Evolutionary conservation across 2,113 vertebrate species (phyloP).

Genomic region (Neolamprologus longior): DNA sequence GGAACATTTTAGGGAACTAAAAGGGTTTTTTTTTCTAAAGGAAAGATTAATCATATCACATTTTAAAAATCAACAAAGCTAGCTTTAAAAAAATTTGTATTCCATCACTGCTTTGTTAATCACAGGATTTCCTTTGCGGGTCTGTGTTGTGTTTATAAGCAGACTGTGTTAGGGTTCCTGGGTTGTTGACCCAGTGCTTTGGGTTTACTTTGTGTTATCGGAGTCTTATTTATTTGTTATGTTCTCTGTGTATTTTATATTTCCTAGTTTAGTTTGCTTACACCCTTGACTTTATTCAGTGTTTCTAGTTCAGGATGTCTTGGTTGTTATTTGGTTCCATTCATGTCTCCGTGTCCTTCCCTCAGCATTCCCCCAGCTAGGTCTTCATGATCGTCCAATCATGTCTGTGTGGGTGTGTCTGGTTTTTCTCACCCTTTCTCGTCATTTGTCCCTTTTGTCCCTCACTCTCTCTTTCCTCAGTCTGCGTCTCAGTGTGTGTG

Average conservation of each 20-base stretch:
- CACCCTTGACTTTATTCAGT: not conserved
- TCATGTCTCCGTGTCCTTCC: not conserved
- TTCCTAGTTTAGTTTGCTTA: not conserved
- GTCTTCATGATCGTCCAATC: not conserved
- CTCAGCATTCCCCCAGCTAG: not conserved
- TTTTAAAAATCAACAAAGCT: not conserved
- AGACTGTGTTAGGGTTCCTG: not conserved
- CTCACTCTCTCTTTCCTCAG: not conserved
- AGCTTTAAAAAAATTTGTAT: not conserved
- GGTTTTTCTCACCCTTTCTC: not conserved
- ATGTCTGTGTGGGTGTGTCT: not conserved
- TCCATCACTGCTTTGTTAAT: not conserved
- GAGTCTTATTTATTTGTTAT: not conserved
- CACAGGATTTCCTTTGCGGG: not conserved
- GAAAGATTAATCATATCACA: not conserved
- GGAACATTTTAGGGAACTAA: not conserved
- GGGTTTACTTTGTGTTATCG: not conserved
- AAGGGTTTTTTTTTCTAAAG: rapidly evolving
- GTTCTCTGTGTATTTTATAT: not conserved
- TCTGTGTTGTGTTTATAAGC: not conserved
- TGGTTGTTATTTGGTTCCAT: not conserved
- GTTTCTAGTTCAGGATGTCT: not conserved
- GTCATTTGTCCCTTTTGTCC: not conserved
- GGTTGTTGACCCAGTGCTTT: not conserved
- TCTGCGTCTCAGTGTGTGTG: not conserved